Percentiles rank a stretch among this genome's conserved stretches.
phyloP scores from a whole-genome alignment of 2,888 invertebrate species.

The Acleris cristana region DNA sequence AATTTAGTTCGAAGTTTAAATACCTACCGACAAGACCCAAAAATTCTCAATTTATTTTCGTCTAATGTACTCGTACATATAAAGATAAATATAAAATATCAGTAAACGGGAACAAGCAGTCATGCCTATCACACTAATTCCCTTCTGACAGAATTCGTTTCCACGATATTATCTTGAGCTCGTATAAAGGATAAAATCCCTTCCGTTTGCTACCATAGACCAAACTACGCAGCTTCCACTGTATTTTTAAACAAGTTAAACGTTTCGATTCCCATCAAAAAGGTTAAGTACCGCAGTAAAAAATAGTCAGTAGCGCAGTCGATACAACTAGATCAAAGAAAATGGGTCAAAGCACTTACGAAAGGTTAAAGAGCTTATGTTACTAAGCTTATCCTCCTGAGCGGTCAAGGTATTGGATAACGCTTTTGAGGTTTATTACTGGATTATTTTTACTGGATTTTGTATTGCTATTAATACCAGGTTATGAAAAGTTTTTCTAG shows the following conservation, averaged over 20 bases:
- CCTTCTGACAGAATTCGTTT: no score
- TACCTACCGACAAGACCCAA: no score
- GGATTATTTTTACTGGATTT: not conserved
- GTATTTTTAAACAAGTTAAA: not conserved
- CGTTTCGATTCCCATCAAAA: not conserved
- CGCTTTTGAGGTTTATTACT: slow-evolving; percentile 5
- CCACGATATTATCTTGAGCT: no score
- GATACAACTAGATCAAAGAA: slow-evolving; percentile 2
- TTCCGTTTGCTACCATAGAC: no score
- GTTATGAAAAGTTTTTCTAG: not conserved
- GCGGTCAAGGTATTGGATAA: slow-evolving; percentile 15
- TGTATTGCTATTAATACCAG: not conserved
- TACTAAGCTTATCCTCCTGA: not conserved
- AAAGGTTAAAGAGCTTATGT: slow-evolving; percentile 5
- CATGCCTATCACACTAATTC: no score
- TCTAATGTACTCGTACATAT: no score
- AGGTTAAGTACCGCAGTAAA: not conserved
- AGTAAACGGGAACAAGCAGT: no score
- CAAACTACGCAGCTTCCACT: no score
- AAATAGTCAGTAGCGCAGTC: not conserved
- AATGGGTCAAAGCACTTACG: slow-evolving; percentile 3
- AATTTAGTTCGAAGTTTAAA: no score
- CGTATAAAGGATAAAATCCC: no score
- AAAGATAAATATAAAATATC: no score
- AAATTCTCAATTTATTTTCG: no score